Base-by-base conservation (phyloP, 2,888 invertebrate genomes). In the Muschampia plurimacula region DNA sequence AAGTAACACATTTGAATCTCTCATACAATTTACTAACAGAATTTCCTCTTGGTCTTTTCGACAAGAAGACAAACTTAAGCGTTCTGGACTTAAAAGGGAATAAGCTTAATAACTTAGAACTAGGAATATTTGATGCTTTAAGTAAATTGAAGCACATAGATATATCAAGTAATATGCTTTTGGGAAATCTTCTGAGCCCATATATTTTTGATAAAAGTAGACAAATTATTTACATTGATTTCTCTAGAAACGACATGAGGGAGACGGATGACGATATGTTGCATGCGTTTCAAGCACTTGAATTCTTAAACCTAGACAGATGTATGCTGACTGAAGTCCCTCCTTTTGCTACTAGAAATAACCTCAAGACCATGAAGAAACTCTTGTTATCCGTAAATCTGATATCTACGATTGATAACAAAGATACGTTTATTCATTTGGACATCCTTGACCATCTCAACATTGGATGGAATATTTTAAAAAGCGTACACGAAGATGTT, bases 271-370 rank as follows among this genome's bases (percentile, higher is more conserved):
- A 83, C n/a, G 78, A 81, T 49, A 76, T 89, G 22, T 74, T 90
- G 15, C 76, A 84, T 3, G 75, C 84, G 2, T 82, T 87, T 9
- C 69, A 78, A 67, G 74, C 62, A 2, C 71, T 90, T n/a, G 81
- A 85, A 65, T 78, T 81, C 44, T 74, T 90, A 15, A 84, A 85
- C 75, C 78, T 91, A 15, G 84, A 86, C 39, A 78, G 80, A 67
- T 89, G 89, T 75, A 81, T 79, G 1, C 76, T 91, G n/a, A 81
- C 76, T 8, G 80, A 85, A 73, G 82, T 93, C 6, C 92, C 93
- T 0, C 46, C 60, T 2, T 93, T 91, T 76, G 84, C 82, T 9
- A 83, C 77, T 0, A 81, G 76, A 52, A 55, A 77, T 5, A 90
- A 90, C 77, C 79, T 92, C 66, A 85, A 79, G 64, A 86, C 88